phyloP scores from a whole-genome alignment of 2,797 vertebrate genomes.

The Dendrocincla tyrannina region DNA sequence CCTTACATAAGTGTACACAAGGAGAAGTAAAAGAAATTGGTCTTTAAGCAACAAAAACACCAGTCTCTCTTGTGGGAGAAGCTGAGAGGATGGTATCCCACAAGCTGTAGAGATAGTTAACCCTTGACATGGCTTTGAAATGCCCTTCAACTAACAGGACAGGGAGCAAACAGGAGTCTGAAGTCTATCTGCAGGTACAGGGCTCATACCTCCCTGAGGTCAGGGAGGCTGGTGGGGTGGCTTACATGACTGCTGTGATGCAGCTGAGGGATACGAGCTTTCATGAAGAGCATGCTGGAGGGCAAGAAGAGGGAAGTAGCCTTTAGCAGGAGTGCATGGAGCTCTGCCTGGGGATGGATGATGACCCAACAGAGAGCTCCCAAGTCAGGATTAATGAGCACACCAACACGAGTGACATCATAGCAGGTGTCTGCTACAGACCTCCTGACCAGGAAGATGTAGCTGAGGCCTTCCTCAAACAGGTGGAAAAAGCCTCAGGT shows the following conservation, averaged over 20 bases:
- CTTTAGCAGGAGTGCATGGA: not conserved
- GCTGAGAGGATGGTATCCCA: not conserved
- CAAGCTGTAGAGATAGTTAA: not conserved
- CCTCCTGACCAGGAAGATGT: not conserved
- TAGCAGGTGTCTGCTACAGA: not conserved
- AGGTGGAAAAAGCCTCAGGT: not conserved
- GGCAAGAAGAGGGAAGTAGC: not conserved
- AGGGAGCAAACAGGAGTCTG: not conserved
- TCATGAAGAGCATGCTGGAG: not conserved
- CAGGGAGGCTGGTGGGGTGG: not conserved
- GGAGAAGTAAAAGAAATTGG: not conserved
- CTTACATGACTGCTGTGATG: not conserved
- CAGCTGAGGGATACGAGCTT: not conserved
- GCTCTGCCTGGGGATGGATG: not conserved
- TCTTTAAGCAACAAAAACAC: not conserved
- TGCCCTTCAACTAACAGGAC: not conserved
- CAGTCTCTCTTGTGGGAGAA: not conserved
- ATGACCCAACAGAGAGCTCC: not conserved
- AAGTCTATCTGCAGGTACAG: not conserved
- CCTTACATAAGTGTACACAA: not conserved
- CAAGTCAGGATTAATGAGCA: not conserved
- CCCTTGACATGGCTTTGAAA: not conserved
- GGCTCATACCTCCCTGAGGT: not conserved
- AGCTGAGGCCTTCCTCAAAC: not conserved
- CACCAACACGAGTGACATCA: not conserved